Evolutionary conservation across 2,797 vertebrate genomes (phyloP).

Genomic region (Microchirus variegatus): DNA sequence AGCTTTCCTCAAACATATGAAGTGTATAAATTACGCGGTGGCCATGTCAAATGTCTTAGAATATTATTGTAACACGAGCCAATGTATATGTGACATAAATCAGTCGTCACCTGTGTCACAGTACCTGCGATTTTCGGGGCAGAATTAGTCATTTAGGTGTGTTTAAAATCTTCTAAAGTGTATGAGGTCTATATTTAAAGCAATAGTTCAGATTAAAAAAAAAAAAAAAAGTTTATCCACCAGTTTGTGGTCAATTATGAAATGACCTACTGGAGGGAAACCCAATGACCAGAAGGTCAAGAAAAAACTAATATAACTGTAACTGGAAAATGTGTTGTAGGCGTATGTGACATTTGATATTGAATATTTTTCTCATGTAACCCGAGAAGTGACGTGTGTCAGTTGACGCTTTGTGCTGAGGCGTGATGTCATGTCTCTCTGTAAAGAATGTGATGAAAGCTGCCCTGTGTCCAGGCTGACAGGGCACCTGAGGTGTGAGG

Average conservation of each 20-base stretch:
- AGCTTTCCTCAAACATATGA: conserved; percentile 3
- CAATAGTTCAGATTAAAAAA: no score
- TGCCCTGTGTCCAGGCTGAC: conserved; percentile 37
- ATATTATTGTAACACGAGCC: conserved; percentile 4
- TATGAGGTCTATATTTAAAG: no score
- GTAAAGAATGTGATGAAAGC: conserved; percentile 47
- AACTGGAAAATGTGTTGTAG: conserved; percentile 1
- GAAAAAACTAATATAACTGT: conserved; percentile 7
- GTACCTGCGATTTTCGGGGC: no score
- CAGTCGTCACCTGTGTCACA: not conserved
- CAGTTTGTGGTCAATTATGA: no score
- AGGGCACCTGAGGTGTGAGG: conserved; percentile 13
- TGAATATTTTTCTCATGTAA: conserved; percentile 9
- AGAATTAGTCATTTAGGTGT: no score
- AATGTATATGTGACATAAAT: conserved; percentile 19
- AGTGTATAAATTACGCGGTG: not conserved
- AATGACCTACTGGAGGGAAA: not conserved
- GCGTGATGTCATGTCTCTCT: conserved; percentile 53
- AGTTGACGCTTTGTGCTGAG: conserved; percentile 13
- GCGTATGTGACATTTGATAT: conserved; percentile 16
- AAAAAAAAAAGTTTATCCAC: no score
- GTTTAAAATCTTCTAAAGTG: no score
- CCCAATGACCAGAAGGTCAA: not conserved
- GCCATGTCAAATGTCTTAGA: not conserved
- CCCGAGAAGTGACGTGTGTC: not conserved